Evolutionary conservation across 1,140 invertebrate species (phyloP).

Genomic region (Drosophila neocordata): DNA sequence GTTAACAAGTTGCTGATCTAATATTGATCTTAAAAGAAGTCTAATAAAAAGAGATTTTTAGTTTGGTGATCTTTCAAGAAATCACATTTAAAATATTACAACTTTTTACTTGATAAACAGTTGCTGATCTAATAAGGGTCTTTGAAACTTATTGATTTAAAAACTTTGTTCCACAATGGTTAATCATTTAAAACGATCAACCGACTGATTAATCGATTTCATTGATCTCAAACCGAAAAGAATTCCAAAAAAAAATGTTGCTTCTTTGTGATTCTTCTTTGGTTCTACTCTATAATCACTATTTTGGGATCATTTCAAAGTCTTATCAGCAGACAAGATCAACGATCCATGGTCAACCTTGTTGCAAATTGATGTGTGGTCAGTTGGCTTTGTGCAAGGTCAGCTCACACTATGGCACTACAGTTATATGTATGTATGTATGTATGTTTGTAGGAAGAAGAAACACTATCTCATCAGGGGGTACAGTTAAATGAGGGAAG

Average conservation of each 20-base stretch:
- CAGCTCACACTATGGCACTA: conserved; percentile 17
- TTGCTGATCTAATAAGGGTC: too few species aligned
- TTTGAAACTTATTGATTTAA: too few species aligned
- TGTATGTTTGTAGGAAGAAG: conserved; percentile 18
- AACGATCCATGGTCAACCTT: background rate
- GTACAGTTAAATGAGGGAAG: background rate
- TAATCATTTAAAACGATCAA: background rate
- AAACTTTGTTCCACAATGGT: too few species aligned
- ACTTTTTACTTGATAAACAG: too few species aligned
- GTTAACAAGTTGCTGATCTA: too few species aligned
- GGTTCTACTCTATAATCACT: background rate
- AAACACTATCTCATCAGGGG: conserved; percentile 36
- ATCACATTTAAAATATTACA: too few species aligned
- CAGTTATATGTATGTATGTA: too few species aligned
- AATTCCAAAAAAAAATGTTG: background rate
- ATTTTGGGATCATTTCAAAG: background rate
- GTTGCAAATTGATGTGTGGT: conserved; percentile 8
- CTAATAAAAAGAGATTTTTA: too few species aligned
- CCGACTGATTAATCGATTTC: background rate
- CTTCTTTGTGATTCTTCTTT: too few species aligned
- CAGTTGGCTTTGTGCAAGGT: conserved; percentile 40
- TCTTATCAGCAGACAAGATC: conserved; percentile 1
- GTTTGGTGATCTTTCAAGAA: too few species aligned
- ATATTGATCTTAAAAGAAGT: too few species aligned
- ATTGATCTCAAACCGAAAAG: background rate